Evolutionary conservation across 2,888 invertebrate species (phyloP), one percentile per base, ranked within the genome.

Genomic region (Aricia artaxerxes): DNA sequence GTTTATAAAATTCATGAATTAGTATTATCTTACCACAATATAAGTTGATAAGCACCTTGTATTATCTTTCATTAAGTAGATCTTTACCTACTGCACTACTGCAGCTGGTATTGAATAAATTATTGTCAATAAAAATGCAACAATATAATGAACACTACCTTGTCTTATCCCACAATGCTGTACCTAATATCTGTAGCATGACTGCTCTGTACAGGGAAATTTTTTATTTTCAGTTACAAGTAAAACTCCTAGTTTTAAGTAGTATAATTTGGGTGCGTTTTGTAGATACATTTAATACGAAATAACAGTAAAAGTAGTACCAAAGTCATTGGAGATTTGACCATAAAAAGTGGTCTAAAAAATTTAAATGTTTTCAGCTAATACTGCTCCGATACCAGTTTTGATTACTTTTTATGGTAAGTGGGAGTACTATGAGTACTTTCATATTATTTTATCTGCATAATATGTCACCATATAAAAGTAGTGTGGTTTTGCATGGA

Each of bases 331-430:
- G 80, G 82, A 75, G 75, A 79, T 73, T 80, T 84, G 84, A 84
- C 85, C 84, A 83, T 82, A 79, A 73, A 81, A 80, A 80, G 80
- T 83, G 89, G 92, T 91, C 90, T 90, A 92, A 92, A 91, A 84
- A 87, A 83, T 92, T 92, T 93, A 81, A 69, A 91, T 94, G 91
- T 93, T 94, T 94, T 94, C 94, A 94, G 94, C 91, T 89, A 90
- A 88, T 88, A 88, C 94, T 88, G 87, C 91, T 93, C 88, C 90
- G 94, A 92, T 92, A 92, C 92, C 90, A 91, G 92, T 91, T 87
- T 92, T 92, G 91, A 87, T 92, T 89, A 90, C 88, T 87, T 88
- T 87, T 88, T 86, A 93, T 94, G 94, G 94, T 94, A 94, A 94
- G 94, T 94, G 93, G 89, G 90, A 89, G 94, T 94, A 93, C 92